phyloP scores from a whole-genome alignment of 2,113 vertebrate species.

The Pseudolaguvia tuberculata region DNA sequence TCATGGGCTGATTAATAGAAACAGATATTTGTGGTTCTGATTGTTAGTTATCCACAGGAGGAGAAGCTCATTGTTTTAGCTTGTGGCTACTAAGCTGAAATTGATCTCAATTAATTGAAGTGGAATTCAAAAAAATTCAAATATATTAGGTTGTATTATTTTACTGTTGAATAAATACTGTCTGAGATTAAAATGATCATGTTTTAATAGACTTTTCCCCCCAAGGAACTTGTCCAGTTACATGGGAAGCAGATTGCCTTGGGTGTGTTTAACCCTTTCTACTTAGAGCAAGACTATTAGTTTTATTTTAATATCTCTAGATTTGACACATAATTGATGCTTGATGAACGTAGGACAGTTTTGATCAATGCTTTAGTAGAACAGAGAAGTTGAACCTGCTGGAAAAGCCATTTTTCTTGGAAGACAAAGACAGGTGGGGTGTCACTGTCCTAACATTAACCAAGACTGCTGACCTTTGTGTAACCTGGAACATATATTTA shows the following conservation, averaged over 20 bases:
- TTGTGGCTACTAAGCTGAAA: slow-evolving; percentile 31
- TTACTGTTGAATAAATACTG: neutral
- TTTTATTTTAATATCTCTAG: neutral
- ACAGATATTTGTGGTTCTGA: neutral
- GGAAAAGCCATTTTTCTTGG: slow-evolving; percentile 19
- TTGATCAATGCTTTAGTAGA: neutral
- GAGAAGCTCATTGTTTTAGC: slow-evolving; percentile 40
- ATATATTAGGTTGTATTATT: neutral
- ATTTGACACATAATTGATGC: neutral
- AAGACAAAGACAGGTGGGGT: slow-evolving; percentile 43
- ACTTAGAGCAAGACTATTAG: neutral
- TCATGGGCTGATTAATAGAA: neutral
- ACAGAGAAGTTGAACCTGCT: slow-evolving; percentile 2
- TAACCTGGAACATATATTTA: neutral
- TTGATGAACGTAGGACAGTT: neutral
- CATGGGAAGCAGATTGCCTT: slow-evolving; percentile 10
- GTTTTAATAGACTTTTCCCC: neutral
- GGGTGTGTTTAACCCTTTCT: neutral
- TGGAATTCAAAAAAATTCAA: neutral
- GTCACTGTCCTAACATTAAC: slow-evolving; percentile 15
- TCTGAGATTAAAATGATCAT: neutral
- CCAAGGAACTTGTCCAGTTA: neutral
- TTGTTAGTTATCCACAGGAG: neutral
- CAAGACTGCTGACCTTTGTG: neutral
- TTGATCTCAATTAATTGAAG: neutral